These are phyloP conservation scores for Eulacestoma nigropectus DNA, from an alignment of 2,113 vertebrate genomes.

Conservation along the genomic window DNA sequence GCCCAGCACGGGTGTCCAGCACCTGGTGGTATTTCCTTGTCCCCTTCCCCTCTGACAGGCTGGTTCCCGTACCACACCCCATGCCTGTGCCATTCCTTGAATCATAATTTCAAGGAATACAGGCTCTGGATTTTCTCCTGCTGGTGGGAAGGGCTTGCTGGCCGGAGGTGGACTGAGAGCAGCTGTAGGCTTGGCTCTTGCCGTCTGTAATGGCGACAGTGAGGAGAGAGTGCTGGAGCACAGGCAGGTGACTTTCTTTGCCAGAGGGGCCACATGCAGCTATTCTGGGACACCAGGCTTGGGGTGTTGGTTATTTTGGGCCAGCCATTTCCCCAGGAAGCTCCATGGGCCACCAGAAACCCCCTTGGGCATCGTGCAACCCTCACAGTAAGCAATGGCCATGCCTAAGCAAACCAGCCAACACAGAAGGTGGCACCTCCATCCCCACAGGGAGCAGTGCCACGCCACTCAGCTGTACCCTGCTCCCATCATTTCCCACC, in stretches of 20 bases:
- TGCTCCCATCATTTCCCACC: not conserved
- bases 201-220: not conserved
- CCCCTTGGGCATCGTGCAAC: accelerated
- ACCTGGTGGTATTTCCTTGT: not conserved
- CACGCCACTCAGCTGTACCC: not conserved
- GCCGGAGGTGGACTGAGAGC: not conserved
- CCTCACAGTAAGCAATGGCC: not conserved
- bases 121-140: not conserved
- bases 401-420: not conserved
- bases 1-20: accelerated
- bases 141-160: not conserved
- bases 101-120: not conserved
- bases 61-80: accelerated
- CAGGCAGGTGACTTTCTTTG: accelerated
- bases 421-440: not conserved
- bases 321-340: not conserved
- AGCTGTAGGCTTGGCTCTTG: not conserved
- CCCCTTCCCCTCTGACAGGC: not conserved
- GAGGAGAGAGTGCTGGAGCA: not conserved
- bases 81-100: accelerated
- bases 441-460: not conserved
- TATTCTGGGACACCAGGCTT: not conserved
- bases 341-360: not conserved
- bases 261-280: accelerated
- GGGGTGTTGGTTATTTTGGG: not conserved